These are phyloP conservation scores for Brachypteracias leptosomus DNA, from an alignment of 2,113 vertebrate species.

Conservation along the genomic window DNA sequence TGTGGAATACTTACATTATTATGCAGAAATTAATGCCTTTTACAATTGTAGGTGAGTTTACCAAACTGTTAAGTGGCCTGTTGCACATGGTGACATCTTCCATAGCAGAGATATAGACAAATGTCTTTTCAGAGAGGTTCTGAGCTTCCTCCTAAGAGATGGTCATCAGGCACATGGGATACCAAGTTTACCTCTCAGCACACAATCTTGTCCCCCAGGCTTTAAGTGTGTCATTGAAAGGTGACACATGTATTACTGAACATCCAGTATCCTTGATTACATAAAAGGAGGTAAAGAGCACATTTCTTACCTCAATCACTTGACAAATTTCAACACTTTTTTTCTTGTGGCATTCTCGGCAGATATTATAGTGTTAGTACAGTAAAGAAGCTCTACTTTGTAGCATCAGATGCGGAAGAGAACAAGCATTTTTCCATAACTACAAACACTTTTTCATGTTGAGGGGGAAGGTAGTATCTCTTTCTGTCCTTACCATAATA, in stretches of 20 bases:
- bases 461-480: not conserved
- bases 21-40: not conserved
- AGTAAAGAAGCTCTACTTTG: not conserved
- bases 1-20: not conserved
- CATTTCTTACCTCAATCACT: not conserved
- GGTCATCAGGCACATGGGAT: not conserved
- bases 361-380: not conserved
- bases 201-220: not conserved
- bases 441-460: not conserved
- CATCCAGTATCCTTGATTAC: not conserved
- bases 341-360: not conserved
- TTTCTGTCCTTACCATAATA: not conserved
- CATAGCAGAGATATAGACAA: not conserved
- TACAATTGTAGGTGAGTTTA: not conserved
- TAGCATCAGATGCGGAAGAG: not conserved
- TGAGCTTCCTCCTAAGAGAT: not conserved
- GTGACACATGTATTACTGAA: not conserved
- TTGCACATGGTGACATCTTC: not conserved
- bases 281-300: not conserved
- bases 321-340: not conserved
- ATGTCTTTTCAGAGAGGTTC: no score
- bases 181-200: not conserved
- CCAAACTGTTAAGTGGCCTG: not conserved
- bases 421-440: not conserved
- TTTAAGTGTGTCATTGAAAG: not conserved